Evolutionary conservation across 2,888 invertebrate species (phyloP).

Genomic region (Amiota minor): DNA sequence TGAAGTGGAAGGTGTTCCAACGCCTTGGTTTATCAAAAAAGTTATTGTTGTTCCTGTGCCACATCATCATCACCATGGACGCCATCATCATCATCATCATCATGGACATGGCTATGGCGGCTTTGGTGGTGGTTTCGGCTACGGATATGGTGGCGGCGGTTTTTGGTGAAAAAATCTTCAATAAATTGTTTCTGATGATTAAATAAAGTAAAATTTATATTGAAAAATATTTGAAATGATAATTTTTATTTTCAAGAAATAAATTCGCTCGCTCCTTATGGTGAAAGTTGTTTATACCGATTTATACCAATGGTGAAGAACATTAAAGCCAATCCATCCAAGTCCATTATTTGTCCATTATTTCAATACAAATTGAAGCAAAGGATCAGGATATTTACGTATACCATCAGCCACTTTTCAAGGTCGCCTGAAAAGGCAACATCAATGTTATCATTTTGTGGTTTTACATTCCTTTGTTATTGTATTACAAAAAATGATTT

Average conservation of each 20-base stretch:
- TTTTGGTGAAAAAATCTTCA: slow-evolving; percentile 24
- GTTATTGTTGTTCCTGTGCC: slow-evolving; percentile 36
- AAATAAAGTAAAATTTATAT: not conserved
- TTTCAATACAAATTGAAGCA: too few relatives aligned
- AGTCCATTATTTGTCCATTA: too few relatives aligned
- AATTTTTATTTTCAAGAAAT: not conserved
- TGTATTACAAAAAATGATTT: not conserved
- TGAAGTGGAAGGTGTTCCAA: slow-evolving; percentile 37
- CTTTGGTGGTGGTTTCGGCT: slow-evolving; percentile 29
- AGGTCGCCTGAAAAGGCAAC: too few relatives aligned
- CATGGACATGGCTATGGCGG: slow-evolving; percentile 23
- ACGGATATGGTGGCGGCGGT: slow-evolving; percentile 29
- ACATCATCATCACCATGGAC: slow-evolving; percentile 36
- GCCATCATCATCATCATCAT: slow-evolving; percentile 40
- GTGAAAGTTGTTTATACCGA: not conserved
- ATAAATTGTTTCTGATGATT: not conserved
- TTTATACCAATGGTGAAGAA: too few relatives aligned
- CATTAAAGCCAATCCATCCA: too few relatives aligned
- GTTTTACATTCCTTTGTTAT: too few relatives aligned
- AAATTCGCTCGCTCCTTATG: not conserved
- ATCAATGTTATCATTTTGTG: too few relatives aligned
- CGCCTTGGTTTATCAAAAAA: slow-evolving; percentile 36
- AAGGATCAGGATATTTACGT: too few relatives aligned
- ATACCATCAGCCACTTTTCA: too few relatives aligned
- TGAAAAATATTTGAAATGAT: not conserved